These are phyloP conservation scores for Mycetomoellerius zeteki DNA, from an alignment of 1,140 invertebrate genomes.

Conservation along the genomic window DNA sequence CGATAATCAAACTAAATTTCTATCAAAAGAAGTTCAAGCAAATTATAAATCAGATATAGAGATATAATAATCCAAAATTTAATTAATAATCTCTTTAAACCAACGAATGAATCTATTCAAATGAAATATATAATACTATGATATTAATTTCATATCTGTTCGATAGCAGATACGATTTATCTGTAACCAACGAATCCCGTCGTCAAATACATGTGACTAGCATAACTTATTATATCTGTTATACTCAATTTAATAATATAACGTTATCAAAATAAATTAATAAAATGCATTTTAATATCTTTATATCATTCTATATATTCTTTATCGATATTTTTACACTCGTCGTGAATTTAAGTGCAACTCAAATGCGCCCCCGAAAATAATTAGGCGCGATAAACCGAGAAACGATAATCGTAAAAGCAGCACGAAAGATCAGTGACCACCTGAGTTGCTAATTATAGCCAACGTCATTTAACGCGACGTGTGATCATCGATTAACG, in stretches of 20 bases:
- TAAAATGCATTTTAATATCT: not conserved
- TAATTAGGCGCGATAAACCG: slow-evolving; percentile 13
- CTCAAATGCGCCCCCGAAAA: not conserved
- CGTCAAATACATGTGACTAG: not conserved
- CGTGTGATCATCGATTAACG: slow-evolving; percentile 62
- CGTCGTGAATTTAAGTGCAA: not conserved
- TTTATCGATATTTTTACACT: not conserved
- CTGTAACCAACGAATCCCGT: not conserved
- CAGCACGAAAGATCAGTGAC: slow-evolving; percentile 51
- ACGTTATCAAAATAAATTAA: not conserved
- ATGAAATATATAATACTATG: slow-evolving; percentile 51
- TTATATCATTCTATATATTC: too few species aligned
- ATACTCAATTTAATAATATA: not conserved
- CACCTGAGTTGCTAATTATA: slow-evolving; percentile 53
- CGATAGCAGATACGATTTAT: slow-evolving; percentile 2
- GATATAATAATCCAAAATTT: slow-evolving; percentile 17
- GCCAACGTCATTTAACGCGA: slow-evolving; percentile 15
- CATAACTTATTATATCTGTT: not conserved
- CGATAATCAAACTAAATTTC: not conserved
- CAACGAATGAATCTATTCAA: not conserved
- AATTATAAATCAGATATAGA: not conserved
- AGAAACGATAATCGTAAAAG: slow-evolving; percentile 25
- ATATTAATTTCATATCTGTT: slow-evolving; percentile 43
- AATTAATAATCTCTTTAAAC: slow-evolving; percentile 51
- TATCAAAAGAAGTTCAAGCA: slow-evolving; percentile 12